Conservation (phyloP, 2,113 vertebrate genomes). For the Lynx canadensis region DNA sequence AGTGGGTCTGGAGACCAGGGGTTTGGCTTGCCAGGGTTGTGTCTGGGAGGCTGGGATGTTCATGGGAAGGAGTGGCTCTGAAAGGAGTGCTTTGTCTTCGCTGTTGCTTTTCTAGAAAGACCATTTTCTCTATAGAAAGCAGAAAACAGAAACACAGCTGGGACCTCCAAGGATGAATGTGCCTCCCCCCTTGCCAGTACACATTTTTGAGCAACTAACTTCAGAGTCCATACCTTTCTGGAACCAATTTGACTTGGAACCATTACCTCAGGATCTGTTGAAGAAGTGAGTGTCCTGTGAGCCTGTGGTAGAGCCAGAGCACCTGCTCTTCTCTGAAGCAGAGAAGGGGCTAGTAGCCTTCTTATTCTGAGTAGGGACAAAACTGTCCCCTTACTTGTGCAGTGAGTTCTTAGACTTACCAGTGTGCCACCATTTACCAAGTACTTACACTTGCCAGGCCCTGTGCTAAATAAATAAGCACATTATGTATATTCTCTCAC, state of each 20-base stretch:
- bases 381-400: neutral
- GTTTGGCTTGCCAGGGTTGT: neutral
- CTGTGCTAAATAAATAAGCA: neutral
- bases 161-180: neutral
- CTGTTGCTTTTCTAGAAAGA: constrained; percentile 58
- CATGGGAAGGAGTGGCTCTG: neutral
- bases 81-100: neutral
- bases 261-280: constrained; percentile 19
- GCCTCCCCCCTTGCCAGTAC: neutral
- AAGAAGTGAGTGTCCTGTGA: constrained; percentile 27
- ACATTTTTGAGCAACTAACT: neutral
- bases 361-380: neutral
- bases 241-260: neutral
- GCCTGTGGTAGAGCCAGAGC: neutral
- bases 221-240: neutral
- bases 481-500: neutral
- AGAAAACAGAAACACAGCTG: neutral
- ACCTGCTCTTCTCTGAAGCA: neutral
- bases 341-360: neutral
- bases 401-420: neutral
- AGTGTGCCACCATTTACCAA: neutral
- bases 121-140: neutral
- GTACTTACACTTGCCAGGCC: neutral
- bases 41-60: neutral
- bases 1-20: neutral